Conservation (phyloP, 2,797 vertebrate genomes). For the Synaphobranchus kaupii region DNA sequence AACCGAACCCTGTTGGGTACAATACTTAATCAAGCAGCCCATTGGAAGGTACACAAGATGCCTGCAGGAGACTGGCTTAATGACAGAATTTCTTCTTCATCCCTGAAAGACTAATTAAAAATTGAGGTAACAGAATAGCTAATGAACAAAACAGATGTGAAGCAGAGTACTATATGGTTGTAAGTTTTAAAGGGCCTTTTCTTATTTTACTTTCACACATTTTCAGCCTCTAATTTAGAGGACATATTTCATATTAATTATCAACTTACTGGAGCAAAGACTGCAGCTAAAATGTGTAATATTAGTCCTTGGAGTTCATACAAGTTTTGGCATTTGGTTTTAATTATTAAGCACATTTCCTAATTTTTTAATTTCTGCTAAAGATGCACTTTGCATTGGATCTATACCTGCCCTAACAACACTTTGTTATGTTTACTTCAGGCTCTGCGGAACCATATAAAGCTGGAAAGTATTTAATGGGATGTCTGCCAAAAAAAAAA, state of each 20-base stretch:
- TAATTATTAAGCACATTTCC: background rate
- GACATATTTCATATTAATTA: conserved; percentile 22
- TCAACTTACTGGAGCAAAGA: background rate
- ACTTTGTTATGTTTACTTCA: background rate
- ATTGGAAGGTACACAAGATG: background rate
- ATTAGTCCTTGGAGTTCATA: background rate
- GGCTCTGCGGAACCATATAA: background rate
- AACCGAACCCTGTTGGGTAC: background rate
- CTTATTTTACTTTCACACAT: background rate
- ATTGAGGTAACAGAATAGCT: conserved; percentile 4
- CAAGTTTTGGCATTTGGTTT: background rate
- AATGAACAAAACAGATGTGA: conserved; percentile 8
- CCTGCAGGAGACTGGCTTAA: conserved; percentile 13
- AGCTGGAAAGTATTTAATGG: background rate
- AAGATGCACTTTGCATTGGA: background rate
- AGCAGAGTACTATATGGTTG: background rate
- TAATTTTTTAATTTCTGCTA: background rate
- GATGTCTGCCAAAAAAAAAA: conserved; percentile 1
- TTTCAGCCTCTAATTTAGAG: conserved; percentile 9
- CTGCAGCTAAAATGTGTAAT: background rate
- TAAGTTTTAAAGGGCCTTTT: background rate
- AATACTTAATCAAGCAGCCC: background rate
- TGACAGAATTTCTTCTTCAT: conserved; percentile 4
- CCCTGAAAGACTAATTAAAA: conserved; percentile 24
- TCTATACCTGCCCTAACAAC: background rate